Evolutionary conservation across 2,797 vertebrate genomes (phyloP).

Genomic region (Tenualosa thibaudeaui): DNA sequence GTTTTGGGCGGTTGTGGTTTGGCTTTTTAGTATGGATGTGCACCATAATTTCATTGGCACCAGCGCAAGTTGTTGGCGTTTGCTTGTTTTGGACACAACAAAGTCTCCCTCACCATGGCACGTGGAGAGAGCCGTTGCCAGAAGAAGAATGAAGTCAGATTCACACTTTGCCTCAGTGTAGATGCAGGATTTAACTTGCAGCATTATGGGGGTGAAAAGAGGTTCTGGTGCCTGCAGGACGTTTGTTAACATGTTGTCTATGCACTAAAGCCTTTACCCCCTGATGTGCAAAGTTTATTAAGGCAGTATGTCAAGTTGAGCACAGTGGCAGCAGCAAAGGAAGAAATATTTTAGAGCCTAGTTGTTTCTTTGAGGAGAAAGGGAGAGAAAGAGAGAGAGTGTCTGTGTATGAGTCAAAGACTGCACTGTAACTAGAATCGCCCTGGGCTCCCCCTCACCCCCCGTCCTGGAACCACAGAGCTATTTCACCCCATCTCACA

Average conservation of each 20-base stretch:
- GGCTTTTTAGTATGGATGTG: slow-evolving; percentile 81
- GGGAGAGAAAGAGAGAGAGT: neutral
- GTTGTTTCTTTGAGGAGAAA: neutral
- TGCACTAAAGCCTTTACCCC: slow-evolving; percentile 13
- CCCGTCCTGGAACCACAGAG: neutral
- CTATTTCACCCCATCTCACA: slow-evolving; percentile 31
- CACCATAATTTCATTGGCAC: slow-evolving; percentile 79
- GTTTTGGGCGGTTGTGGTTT: slow-evolving; percentile 70
- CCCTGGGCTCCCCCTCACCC: slow-evolving; percentile 19
- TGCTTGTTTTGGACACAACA: slow-evolving; percentile 45
- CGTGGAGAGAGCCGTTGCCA: neutral
- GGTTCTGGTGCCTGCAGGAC: neutral
- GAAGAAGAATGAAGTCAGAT: neutral
- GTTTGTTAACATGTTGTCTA: slow-evolving; percentile 1
- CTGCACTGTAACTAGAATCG: neutral
- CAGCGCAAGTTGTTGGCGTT: slow-evolving; percentile 73
- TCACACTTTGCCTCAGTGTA: neutral
- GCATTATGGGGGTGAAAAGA: neutral
- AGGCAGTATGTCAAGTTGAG: slow-evolving; percentile 11
- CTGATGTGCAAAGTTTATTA: slow-evolving; percentile 23
- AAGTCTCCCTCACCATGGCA: neutral
- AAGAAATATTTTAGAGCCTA: neutral
- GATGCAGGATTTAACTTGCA: neutral
- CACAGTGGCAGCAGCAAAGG: neutral
- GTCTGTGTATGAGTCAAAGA: slow-evolving; percentile 15